phyloP scores from a whole-genome alignment of 2,113 vertebrate species.

The Malurus melanocephalus region DNA sequence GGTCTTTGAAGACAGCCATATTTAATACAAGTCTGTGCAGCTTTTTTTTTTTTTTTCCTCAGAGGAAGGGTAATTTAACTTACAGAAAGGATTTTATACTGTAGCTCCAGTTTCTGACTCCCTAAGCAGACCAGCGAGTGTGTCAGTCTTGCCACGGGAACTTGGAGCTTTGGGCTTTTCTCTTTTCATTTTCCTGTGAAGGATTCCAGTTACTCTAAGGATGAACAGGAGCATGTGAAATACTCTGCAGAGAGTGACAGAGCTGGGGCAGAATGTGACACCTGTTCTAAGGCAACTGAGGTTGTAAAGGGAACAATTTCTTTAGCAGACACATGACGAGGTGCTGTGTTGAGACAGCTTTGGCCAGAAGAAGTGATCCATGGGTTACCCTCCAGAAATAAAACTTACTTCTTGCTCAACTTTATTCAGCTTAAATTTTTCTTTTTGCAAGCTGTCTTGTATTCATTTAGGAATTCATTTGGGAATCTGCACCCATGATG shows the following conservation, averaged over 20 bases:
- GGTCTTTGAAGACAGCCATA: constrained; percentile 3
- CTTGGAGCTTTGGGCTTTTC: not conserved
- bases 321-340: not conserved
- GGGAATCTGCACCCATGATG: not conserved
- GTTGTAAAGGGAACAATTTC: not conserved
- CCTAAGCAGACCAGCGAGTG: not conserved
- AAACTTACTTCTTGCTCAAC: not conserved
- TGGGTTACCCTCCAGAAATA: not conserved
- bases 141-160: not conserved
- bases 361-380: not conserved
- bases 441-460: not conserved
- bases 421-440: not conserved
- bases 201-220: not conserved
- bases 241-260: not conserved
- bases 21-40: not conserved
- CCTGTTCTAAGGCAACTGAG: not conserved
- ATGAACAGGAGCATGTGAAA: not conserved
- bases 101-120: not conserved
- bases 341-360: not conserved
- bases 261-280: not conserved
- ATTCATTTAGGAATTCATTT: not conserved
- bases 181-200: not conserved
- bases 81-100: not conserved
- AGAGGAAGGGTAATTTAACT: not conserved
- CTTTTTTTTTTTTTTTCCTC: not conserved